Base-by-base conservation (phyloP, 2,113 vertebrate species). In the Datnioides undecimradiatus region DNA sequence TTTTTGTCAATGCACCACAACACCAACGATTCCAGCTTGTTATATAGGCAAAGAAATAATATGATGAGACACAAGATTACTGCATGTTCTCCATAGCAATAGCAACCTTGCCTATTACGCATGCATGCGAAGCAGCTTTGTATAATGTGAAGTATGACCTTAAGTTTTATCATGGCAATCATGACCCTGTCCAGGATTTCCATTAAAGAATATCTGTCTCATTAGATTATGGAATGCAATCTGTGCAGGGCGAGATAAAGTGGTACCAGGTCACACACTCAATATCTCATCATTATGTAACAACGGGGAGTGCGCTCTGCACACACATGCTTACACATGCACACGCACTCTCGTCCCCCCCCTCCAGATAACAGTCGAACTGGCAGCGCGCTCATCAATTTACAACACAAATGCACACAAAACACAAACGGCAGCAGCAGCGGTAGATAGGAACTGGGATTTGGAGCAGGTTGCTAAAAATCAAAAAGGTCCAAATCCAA, bases 151-250 rank as follows among this genome's bases (percentile, higher is more conserved):
- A 86, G 82, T 49, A 40, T 88, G 88, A 89, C 88, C 90, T 91
- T 80, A 92, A 63, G 66, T 83, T 85, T 91, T 88, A 91, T 92
- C 88, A 63, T 16, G 31, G 65, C 68, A 87, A 90, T 92, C 88
- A 76, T 57, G 64, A 82, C 83, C 74, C 86, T 63, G 77, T 80
- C 82, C 80, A 73, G 86, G 68, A 89, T 87, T 91, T 91, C 87
- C 88, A 90, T 91, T 91, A 89, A 91, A 92, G 88, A 91, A 84
- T 84, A 88, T 92, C 89, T 90, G 88, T 90, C 91, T 91, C 79
- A 88, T 93, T 92, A 86, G 89, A 90, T 93, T 92, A 85, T 81
- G 67, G 85, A 90, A 91, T 88, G 88, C 89, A 91, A 91, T 90
- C 90, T 90, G 89, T 74, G 78, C 80, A 67, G 51, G 65, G 74